Evolutionary conservation across 2,888 invertebrate species (phyloP), one percentile per base, ranked within the genome.

Genomic region (Heliconius cydno): DNA sequence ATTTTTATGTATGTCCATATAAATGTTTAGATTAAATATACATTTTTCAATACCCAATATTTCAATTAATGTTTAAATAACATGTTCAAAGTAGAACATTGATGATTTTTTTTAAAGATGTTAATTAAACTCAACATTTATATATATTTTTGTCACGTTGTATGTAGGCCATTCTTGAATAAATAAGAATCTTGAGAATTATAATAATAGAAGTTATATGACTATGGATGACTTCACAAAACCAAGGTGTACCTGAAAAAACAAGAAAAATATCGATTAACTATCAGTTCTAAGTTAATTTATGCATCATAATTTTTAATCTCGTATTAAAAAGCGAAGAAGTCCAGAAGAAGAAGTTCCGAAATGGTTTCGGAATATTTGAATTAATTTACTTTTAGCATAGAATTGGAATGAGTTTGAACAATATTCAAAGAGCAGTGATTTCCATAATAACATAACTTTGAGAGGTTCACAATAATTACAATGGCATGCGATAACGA

Each of bases 401-500:
- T 19, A 41, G 15, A n/a, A 41, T n/a, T 25, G 15, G 25, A 41
- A 70, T 46, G 19, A 15, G 7, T 9, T 25, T 7, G 7, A 25
- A n/a, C 57, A 60, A 34, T 57, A 52, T 60, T 73, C 9, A 73
- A 60, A 25, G 41, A 52, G 19, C 71, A 65, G 12, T 25, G 57
- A 73, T 75, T 28, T 76, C 60, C 81, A 78, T 78, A 73, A 80
- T 80, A 73, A 70, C 76, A 76, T 52, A 78, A 70, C 76, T 67
- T 25, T 22, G 28, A 67, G 15, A 38, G 63, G 73, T 70, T 57
- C 72, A 10, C 65, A 76, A 73, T 73, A 78, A 82, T 76, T 79
- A 79, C 76, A 80, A 82, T 76, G 74, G 65, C 73, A 81, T 82
- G 81, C 79, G 80, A 80, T 77, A 77, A 78, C 79, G 70, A 68